These are phyloP conservation scores for Limnephilus lunatus DNA, from an alignment of 2,888 invertebrate species.

Conservation along the genomic window DNA sequence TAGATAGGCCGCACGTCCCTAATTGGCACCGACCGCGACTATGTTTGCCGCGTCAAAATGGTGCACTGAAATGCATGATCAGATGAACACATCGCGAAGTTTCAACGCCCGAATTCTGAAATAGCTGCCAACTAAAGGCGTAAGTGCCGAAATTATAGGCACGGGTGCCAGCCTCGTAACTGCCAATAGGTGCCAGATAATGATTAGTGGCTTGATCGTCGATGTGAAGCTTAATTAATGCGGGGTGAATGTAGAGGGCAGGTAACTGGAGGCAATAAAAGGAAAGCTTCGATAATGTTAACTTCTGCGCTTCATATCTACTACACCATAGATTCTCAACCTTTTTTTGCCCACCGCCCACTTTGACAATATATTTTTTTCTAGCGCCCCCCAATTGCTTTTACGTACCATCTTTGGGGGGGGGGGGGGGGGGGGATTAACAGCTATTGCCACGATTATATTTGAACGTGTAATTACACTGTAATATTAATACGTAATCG, in stretches of 20 bases:
- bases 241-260: neutral
- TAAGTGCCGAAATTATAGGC: neutral
- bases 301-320: too few species aligned
- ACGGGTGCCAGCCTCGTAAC: neutral
- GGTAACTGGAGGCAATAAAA: neutral
- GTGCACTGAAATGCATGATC: neutral
- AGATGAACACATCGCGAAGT: neutral
- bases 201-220: neutral
- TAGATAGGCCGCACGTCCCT: slow-evolving; percentile 1
- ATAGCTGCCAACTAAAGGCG: slow-evolving; percentile 5
- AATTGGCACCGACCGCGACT: neutral
- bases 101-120: neutral
- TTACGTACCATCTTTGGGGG: too few species aligned
- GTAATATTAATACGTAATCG: too few species aligned
- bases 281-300: too few species aligned
- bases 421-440: too few species aligned
- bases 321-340: too few species aligned
- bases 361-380: too few species aligned
- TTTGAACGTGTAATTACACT: too few species aligned
- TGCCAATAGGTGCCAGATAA: neutral
- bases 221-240: neutral
- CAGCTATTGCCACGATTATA: too few species aligned
- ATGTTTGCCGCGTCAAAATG: slow-evolving; percentile 6
- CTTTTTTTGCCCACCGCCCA: too few species aligned
- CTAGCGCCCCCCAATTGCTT: too few species aligned